Evolutionary conservation across 1,140 invertebrate species (phyloP).

Genomic region (Tetramorium alpestre): DNA sequence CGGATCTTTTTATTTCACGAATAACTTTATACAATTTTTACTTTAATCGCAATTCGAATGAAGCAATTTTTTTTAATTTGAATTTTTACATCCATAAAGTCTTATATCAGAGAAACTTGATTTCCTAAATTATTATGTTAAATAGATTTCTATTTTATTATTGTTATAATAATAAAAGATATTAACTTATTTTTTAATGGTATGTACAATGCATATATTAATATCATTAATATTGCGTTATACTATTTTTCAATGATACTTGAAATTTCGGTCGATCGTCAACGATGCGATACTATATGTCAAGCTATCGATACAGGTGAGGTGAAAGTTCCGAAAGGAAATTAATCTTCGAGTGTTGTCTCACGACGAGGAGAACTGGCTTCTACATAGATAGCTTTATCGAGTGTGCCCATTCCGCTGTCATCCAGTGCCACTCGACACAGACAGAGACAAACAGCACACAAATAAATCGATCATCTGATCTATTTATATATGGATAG

Average conservation of each 20-base stretch:
- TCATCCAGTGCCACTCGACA: slow-evolving; percentile 18
- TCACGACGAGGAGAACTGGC: neutral
- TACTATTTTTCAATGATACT: neutral
- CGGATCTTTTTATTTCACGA: neutral
- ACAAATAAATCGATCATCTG: slow-evolving; percentile 34
- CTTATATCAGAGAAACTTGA: neutral
- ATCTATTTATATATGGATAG: slow-evolving; percentile 1
- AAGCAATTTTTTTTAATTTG: neutral
- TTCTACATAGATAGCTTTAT: slow-evolving; percentile 43
- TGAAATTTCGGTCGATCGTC: neutral
- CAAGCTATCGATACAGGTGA: neutral
- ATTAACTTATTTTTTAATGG: neutral
- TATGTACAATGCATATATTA: neutral
- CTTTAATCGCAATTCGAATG: neutral
- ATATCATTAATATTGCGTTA: neutral
- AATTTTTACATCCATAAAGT: neutral
- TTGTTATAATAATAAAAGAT: neutral
- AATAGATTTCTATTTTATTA: slow-evolving; percentile 9
- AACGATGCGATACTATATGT: neutral
- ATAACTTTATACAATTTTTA: neutral
- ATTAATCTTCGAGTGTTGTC: slow-evolving; percentile 69
- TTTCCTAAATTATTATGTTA: neutral
- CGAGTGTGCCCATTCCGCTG: slow-evolving; percentile 16
- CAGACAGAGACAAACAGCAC: slow-evolving; percentile 22
- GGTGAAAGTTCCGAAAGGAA: slow-evolving; percentile 71